A percentile compares a stretch with the other conserved stretches of the same genome.
Conservation (phyloP, 2,888 invertebrate genomes). For the Thereva unica region DNA sequence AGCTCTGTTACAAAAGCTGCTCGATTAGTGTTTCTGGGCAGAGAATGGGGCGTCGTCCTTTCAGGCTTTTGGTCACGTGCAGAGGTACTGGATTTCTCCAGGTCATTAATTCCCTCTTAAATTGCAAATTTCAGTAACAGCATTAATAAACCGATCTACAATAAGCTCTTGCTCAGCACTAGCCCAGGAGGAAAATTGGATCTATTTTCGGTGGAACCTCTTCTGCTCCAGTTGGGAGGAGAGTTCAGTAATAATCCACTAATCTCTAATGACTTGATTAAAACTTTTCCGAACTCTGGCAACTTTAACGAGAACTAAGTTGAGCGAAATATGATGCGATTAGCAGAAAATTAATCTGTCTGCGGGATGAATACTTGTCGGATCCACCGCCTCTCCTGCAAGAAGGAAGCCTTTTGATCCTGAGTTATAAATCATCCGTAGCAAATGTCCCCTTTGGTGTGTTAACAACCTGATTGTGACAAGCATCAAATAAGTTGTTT, state of each 20-base stretch:
- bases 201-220: neutral
- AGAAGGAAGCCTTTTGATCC: neutral
- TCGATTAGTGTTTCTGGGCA: too few relatives aligned
- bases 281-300: constrained; percentile 2
- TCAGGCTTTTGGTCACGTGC: too few relatives aligned
- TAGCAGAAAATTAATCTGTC: constrained; percentile 2
- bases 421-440: too few relatives aligned
- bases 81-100: too few relatives aligned
- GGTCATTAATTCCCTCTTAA: too few relatives aligned
- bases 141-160: neutral
- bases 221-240: neutral
- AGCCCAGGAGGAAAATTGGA: constrained; percentile 2
- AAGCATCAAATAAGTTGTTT: too few relatives aligned
- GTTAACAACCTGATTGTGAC: too few relatives aligned
- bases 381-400: neutral
- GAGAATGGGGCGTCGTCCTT: too few relatives aligned
- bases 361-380: neutral
- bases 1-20: too few relatives aligned
- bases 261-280: constrained; percentile 2
- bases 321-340: neutral
- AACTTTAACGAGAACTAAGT: constrained; percentile 9
- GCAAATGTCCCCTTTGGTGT: too few relatives aligned
- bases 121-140: too few relatives aligned
- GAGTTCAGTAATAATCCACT: constrained; percentile 2
- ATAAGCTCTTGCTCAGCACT: neutral